These are phyloP conservation scores for Nannospalax galili DNA, from an alignment of 2,113 vertebrate genomes.

Conservation along the genomic window DNA sequence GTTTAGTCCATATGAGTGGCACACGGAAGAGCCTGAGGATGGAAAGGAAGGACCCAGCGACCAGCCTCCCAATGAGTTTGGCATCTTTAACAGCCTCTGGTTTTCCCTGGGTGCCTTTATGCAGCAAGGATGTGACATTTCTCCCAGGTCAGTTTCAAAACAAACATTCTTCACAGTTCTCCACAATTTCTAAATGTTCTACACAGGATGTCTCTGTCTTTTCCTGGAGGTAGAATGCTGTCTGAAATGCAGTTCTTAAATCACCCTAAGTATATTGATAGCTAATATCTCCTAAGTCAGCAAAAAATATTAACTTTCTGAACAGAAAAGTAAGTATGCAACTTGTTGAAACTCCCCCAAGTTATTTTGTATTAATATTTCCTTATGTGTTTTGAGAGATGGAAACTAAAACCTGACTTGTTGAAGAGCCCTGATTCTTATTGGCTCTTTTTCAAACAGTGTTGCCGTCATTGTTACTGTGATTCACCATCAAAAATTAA, in stretches of 20 bases:
- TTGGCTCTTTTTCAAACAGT: slow-evolving; percentile 25
- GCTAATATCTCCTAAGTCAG: neutral
- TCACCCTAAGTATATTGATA: neutral
- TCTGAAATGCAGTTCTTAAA: slow-evolving; percentile 20
- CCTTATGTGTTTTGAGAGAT: neutral
- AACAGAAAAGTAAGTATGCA: neutral
- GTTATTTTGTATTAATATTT: slow-evolving; percentile 10
- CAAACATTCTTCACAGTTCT: slow-evolving; percentile 49
- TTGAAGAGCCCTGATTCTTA: neutral
- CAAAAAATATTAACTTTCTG: slow-evolving; percentile 32
- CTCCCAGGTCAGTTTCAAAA: slow-evolving; percentile 93
- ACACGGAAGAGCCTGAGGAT: slow-evolving; percentile 97
- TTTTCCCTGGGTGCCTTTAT: slow-evolving; percentile 99
- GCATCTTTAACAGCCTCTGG: slow-evolving; percentile 99
- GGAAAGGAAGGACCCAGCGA: slow-evolving; percentile 95
- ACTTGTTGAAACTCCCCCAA: neutral
- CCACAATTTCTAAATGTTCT: neutral
- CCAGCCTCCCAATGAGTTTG: slow-evolving; percentile 99
- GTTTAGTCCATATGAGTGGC: slow-evolving; percentile 99
- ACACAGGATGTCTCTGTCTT: neutral
- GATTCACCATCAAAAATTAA: neutral
- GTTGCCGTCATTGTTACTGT: neutral
- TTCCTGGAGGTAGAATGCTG: neutral
- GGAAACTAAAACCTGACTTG: slow-evolving; percentile 21
- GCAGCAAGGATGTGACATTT: slow-evolving; percentile 99